These are phyloP conservation scores for Tragelaphus imberbis DNA, from an alignment of 2,113 vertebrate species.

Conservation along the genomic window DNA sequence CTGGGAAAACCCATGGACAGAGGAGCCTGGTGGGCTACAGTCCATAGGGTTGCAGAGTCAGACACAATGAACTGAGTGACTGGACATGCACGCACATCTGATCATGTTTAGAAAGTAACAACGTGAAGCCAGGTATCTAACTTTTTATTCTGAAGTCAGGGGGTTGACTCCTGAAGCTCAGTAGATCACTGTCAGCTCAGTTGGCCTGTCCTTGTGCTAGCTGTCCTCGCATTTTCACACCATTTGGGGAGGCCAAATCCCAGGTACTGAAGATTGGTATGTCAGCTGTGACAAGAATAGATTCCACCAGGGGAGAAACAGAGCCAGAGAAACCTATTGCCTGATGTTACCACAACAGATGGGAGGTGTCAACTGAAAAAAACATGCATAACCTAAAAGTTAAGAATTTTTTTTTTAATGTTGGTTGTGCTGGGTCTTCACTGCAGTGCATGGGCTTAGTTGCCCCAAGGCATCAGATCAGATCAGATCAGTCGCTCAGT, in stretches of 20 bases:
- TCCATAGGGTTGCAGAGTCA: neutral
- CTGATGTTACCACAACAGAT: neutral
- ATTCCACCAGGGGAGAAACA: neutral
- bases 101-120: neutral
- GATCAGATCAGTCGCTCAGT: no score
- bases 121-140: neutral
- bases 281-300: neutral
- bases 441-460: neutral
- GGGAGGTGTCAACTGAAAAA: neutral
- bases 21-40: neutral
- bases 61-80: neutral
- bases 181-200: neutral
- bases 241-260: neutral
- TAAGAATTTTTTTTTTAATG: neutral
- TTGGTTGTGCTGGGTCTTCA: neutral
- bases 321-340: neutral
- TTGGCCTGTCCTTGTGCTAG: neutral
- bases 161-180: neutral
- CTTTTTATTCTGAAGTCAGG: neutral
- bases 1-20: neutral
- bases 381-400: neutral
- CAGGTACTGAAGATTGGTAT: neutral
- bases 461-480: neutral
- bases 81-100: neutral
- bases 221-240: neutral